Evolutionary conservation across 2,797 vertebrate species (phyloP), one percentile per base, ranked within the genome.

Genomic region (Enoplosus armatus): DNA sequence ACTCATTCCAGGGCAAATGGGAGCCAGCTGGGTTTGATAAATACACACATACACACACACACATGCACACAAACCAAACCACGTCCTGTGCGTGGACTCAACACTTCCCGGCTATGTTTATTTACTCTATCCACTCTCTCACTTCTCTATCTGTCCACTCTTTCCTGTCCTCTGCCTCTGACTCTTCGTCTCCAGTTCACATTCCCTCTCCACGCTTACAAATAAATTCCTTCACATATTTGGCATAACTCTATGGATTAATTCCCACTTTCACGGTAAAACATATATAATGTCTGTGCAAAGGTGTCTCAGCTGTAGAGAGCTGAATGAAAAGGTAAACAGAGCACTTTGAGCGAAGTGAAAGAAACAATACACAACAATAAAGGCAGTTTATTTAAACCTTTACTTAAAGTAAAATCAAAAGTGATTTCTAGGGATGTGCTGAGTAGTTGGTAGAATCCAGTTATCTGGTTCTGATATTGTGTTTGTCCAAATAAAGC

Each of bases 1-100:
- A 94, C 89, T 94, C 94, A 94, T 94, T 94, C 93, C 91, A 90
- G 90, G 90, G 90, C 87, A 94, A 94, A 94, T 94, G 91, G 91
- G 92, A 94, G 93, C 92, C 94, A 94, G 92, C 94, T 94, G 94
- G 92, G 86, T 89, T 93, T 93, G 92, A 94, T 91, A 92, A 92
- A 93, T 80, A 93, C 90, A 89, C 86, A 87, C 87, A 85, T 22
- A 79, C 74, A 82, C 56, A 67, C 72, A 84, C 60, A 69, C 75
- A 79, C 64, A 68, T 48, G 72, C 84, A 81, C 85, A 86, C 83
- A 77, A 63, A 86, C 87, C 84, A 88, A 91, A 93, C 93, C 92
- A 89, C 91, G 91, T 93, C 93, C 91, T 94, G 91, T 88, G 84
- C 75, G 50, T 90, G 87, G 92, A 90, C 92, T 93, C 92, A 91